Percentiles rank a stretch among this genome's conserved stretches.
phyloP scores from a whole-genome alignment of 1,140 invertebrate genomes.

The Pachyrhynchus sulphureomaculatus region DNA sequence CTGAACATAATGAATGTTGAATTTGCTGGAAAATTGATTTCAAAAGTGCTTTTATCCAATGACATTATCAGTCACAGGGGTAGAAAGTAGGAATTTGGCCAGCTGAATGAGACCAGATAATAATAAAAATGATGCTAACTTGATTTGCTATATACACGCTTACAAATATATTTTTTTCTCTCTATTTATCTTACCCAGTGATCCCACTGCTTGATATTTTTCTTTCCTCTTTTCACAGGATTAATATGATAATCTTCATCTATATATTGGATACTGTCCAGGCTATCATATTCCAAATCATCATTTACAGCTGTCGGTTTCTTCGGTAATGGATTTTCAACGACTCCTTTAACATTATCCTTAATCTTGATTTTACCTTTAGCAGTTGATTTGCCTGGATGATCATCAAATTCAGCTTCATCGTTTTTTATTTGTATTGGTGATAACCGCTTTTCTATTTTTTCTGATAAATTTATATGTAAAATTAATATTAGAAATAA shows the following conservation, averaged over 20 bases:
- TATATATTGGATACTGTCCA: conserved; percentile 19
- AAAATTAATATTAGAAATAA: neutral
- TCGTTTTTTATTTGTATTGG: conserved; percentile 2
- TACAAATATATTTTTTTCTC: too few species aligned
- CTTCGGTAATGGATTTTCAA: neutral
- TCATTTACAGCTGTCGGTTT: neutral
- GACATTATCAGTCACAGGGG: too few species aligned
- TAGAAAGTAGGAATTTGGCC: too few species aligned
- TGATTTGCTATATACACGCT: too few species aligned
- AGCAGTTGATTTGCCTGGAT: neutral
- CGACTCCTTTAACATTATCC: neutral
- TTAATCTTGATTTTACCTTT: neutral
- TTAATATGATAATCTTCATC: neutral
- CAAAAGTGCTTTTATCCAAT: too few species aligned
- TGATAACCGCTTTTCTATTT: neutral
- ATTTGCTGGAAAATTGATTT: too few species aligned
- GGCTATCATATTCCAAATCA: conserved; percentile 17
- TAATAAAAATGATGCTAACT: too few species aligned
- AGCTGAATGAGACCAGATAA: too few species aligned
- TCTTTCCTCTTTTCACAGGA: conserved; percentile 11
- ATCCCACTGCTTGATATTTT: conserved; percentile 52
- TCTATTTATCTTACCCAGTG: conserved; percentile 43
- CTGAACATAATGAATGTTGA: too few species aligned
- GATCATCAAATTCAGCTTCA: neutral
- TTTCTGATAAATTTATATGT: neutral